Percentiles rank a stretch among this genome's conserved stretches.
phyloP scores from a whole-genome alignment of 2,888 invertebrate species.

The Ornithoptera priamus region DNA sequence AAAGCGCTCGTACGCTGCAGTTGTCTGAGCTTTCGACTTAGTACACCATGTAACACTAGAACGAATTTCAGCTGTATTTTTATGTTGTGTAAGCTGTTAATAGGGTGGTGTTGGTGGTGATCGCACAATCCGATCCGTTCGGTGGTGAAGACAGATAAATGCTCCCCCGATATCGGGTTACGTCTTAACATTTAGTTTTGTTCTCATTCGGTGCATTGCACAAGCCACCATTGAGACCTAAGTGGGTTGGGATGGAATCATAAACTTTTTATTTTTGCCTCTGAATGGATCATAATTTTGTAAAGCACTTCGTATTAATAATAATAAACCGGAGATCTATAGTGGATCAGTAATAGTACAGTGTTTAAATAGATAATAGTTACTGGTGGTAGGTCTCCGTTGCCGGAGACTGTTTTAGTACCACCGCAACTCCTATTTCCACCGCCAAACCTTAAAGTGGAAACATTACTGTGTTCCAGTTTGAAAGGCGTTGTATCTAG shows the following conservation, averaged over 20 bases:
- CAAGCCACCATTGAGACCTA: conserved; percentile 37
- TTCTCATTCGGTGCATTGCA: conserved; percentile 47
- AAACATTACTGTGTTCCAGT: no score
- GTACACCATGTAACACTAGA: conserved; percentile 56
- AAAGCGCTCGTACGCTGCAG: not conserved
- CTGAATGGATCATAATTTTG: conserved; percentile 19
- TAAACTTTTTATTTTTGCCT: conserved; percentile 8
- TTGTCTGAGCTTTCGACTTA: conserved; percentile 43
- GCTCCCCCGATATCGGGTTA: conserved; percentile 70
- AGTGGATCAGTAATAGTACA: no score
- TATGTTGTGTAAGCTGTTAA: conserved; percentile 36
- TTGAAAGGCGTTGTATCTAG: no score
- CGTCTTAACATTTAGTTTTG: conserved; percentile 49
- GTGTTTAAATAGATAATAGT: no score
- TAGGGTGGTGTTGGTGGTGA: conserved; percentile 35
- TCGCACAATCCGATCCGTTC: conserved; percentile 66
- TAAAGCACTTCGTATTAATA: conserved; percentile 14
- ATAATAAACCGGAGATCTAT: not conserved
- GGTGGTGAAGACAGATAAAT: conserved; percentile 68
- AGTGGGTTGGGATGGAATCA: conserved; percentile 26
- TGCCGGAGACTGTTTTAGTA: no score
- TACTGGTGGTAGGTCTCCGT: no score
- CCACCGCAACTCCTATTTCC: no score
- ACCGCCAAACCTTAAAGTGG: no score
- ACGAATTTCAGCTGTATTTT: conserved; percentile 43